Percentiles rank a stretch among this genome's conserved stretches.
Conservation (phyloP, 2,797 vertebrate species). For the Sebastes kiyomatsui region DNA sequence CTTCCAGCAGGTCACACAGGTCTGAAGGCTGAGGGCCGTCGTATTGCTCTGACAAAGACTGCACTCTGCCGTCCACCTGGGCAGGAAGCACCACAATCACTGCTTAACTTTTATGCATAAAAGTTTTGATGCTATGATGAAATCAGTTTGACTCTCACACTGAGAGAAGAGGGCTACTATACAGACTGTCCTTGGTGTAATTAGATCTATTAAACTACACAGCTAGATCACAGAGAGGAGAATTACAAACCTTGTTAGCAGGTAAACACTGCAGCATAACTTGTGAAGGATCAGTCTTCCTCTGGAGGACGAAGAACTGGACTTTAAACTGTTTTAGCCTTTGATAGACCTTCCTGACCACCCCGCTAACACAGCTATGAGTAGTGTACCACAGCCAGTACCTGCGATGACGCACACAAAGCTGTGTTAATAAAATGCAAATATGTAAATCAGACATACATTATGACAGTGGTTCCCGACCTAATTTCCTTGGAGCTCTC, state of each 20-base stretch:
- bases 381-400: conserved; percentile 99
- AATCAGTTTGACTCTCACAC: neutral
- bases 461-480: neutral
- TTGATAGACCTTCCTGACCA: conserved; percentile 90
- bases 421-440: neutral
- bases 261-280: conserved; percentile 95
- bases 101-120: neutral
- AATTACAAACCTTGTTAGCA: conserved; percentile 85
- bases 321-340: conserved; percentile 92
- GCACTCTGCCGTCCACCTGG: conserved; percentile 78
- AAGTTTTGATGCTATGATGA: neutral
- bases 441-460: neutral
- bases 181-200: neutral
- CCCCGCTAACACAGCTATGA: conserved; percentile 86
- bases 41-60: conserved; percentile 82
- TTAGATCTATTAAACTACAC: neutral
- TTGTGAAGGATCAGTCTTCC: conserved; percentile 90
- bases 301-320: conserved; percentile 93
- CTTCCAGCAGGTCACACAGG: conserved; percentile 93
- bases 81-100: conserved; percentile 14
- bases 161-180: neutral
- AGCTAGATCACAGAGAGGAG: neutral
- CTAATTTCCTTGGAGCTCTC: no score
- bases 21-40: conserved; percentile 95
- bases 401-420: conserved; percentile 75